Percentiles rank a stretch among this genome's conserved stretches.
phyloP scores from a whole-genome alignment of 2,113 vertebrate genomes.

The Mormyrus lacerda region DNA sequence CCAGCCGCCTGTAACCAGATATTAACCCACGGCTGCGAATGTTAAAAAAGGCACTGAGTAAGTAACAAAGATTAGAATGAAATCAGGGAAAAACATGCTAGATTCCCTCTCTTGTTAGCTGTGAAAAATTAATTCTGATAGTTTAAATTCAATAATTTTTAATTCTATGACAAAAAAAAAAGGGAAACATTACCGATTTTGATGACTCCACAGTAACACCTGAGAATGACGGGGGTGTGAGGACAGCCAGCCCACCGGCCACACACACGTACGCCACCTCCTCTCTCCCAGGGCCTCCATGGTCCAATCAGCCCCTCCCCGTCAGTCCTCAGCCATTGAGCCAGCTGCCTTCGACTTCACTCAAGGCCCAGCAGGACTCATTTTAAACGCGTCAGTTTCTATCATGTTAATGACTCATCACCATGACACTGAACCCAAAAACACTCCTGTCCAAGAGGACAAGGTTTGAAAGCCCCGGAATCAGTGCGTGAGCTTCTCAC shows the following conservation, averaged over 20 bases:
- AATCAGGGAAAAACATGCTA: not conserved
- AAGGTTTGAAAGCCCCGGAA: not conserved
- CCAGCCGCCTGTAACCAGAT: not conserved
- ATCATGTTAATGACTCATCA: not conserved
- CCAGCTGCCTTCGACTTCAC: not conserved
- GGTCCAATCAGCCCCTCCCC: not conserved
- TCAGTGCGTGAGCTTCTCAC: not conserved
- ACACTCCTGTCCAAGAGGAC: not conserved
- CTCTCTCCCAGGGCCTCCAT: not conserved
- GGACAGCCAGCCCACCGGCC: not conserved
- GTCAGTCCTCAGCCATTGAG: not conserved
- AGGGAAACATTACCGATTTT: not conserved
- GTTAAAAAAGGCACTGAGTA: slow-evolving; percentile 15
- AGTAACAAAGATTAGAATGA: not conserved
- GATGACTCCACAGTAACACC: not conserved
- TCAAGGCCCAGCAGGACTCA: not conserved
- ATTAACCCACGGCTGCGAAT: not conserved
- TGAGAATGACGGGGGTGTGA: not conserved
- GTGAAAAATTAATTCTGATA: not conserved
- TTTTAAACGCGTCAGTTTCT: not conserved
- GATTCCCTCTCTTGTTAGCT: not conserved
- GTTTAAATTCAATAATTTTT: not conserved
- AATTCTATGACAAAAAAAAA: not conserved
- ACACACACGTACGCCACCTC: not conserved
- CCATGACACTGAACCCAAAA: not conserved